Percentiles rank a stretch among this genome's conserved stretches.
phyloP scores from a whole-genome alignment of 2,888 invertebrate genomes.

The Synanthedon andrenaeformis region DNA sequence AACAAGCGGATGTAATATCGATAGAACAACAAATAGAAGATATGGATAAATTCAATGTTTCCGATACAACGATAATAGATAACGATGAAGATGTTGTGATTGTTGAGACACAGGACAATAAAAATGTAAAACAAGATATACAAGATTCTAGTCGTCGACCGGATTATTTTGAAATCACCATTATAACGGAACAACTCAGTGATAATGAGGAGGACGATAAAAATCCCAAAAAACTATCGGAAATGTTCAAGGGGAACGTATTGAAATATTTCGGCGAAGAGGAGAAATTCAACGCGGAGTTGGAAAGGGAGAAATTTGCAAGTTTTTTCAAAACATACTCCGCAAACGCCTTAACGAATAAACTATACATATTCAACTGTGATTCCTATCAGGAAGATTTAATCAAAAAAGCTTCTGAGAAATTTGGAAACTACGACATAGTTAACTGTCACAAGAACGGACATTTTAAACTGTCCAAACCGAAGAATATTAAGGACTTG shows the following conservation, averaged over 20 bases:
- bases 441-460: slow-evolving; percentile 53
- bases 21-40: not conserved
- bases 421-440: slow-evolving; percentile 39
- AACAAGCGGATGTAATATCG: not conserved
- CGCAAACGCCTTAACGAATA: slow-evolving; percentile 18
- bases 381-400: slow-evolving; percentile 47
- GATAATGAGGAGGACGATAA: slow-evolving; percentile 27
- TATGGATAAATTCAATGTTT: not conserved
- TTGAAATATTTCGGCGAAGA: slow-evolving; percentile 46
- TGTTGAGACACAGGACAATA: not conserved
- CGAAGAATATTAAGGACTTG: slow-evolving; percentile 37
- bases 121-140: not conserved
- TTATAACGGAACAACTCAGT: slow-evolving; percentile 42
- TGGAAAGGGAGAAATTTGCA: slow-evolving; percentile 36
- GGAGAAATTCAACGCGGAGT: slow-evolving; percentile 45
- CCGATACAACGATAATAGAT: not conserved
- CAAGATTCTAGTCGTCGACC: slow-evolving; percentile 16
- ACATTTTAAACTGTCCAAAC: slow-evolving; percentile 31
- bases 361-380: slow-evolving; percentile 51
- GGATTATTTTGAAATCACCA: slow-evolving; percentile 36
- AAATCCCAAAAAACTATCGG: slow-evolving; percentile 5
- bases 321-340: slow-evolving; percentile 33
- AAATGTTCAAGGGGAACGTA: slow-evolving; percentile 12
- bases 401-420: slow-evolving; percentile 35
- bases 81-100: not conserved